Percentiles rank a stretch among this genome's conserved stretches.
Conservation (phyloP, 2,888 invertebrate species). For the Leucophora obtusa region DNA sequence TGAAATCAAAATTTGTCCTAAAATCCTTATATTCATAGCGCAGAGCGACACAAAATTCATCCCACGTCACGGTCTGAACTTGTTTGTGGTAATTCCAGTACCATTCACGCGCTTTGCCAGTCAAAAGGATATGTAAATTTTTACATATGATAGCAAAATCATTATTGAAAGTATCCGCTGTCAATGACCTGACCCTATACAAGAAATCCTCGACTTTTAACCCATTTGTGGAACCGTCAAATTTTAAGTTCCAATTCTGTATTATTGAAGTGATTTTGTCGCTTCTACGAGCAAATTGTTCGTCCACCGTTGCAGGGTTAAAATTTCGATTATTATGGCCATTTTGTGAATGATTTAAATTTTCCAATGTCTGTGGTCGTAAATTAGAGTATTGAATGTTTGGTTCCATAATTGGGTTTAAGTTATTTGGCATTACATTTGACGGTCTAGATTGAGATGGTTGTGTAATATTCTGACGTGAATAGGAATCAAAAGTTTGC, state of each 20-base stretch:
- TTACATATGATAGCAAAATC: conserved; percentile 31
- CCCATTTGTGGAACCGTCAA: conserved; percentile 41
- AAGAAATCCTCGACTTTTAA: conserved; percentile 44
- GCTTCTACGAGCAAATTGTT: not conserved
- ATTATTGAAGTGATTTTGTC: conserved; percentile 40
- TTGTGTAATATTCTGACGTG: not conserved
- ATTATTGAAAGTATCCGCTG: conserved; percentile 26
- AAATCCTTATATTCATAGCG: too few relatives aligned
- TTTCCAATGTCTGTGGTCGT: too few relatives aligned
- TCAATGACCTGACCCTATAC: conserved; percentile 34
- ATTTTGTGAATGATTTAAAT: too few relatives aligned
- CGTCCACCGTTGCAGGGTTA: not conserved
- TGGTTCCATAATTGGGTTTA: too few relatives aligned
- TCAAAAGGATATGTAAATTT: conserved; percentile 31
- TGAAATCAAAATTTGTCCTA: conserved; percentile 13
- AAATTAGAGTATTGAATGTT: too few relatives aligned
- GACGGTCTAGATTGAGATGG: not conserved
- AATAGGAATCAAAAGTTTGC: not conserved
- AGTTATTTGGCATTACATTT: too few relatives aligned
- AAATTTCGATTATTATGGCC: too few relatives aligned
- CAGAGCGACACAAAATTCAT: not conserved
- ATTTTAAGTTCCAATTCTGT: conserved; percentile 40
- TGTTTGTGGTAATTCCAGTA: conserved; percentile 28
- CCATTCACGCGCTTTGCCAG: conserved; percentile 35
- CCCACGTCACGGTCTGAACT: conserved; percentile 27